phyloP scores from a whole-genome alignment of 2,113 vertebrate genomes.

The Lepus europaeus region DNA sequence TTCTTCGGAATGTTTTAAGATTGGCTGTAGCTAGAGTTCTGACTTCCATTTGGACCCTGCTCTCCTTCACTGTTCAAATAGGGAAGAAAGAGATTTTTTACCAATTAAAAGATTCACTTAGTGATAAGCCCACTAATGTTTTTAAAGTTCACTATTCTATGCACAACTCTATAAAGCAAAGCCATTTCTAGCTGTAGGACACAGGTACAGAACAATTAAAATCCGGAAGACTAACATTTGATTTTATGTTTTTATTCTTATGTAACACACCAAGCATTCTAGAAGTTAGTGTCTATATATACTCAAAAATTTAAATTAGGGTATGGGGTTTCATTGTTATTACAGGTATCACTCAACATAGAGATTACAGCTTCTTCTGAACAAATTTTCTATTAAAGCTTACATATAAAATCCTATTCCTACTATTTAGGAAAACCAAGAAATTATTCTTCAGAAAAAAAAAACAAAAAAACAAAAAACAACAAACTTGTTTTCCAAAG shows the following conservation, averaged over 20 bases:
- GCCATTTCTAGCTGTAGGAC: slow-evolving; percentile 57
- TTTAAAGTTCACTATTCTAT: slow-evolving; percentile 63
- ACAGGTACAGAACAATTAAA: slow-evolving; percentile 77
- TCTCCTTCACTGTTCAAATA: slow-evolving; percentile 94
- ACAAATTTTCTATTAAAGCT: slow-evolving; percentile 76
- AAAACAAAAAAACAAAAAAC: slow-evolving; percentile 23
- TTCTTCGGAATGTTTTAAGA: slow-evolving; percentile 93
- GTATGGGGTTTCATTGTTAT: slow-evolving; percentile 72
- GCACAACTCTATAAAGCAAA: slow-evolving; percentile 51
- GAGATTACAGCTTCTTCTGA: slow-evolving; percentile 71
- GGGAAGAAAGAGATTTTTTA: slow-evolving; percentile 77
- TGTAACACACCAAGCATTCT: slow-evolving; percentile 69
- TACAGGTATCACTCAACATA: slow-evolving; percentile 84
- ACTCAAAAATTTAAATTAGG: slow-evolving; percentile 74
- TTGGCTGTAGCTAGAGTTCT: slow-evolving; percentile 98
- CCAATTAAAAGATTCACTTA: slow-evolving; percentile 81
- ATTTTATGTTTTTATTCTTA: slow-evolving; percentile 80
- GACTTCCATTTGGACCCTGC: slow-evolving; percentile 99
- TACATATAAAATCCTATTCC: slow-evolving; percentile 70
- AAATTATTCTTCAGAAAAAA: slow-evolving; percentile 52
- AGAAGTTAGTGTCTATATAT: slow-evolving; percentile 68
- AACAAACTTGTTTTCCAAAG: slow-evolving; percentile 41
- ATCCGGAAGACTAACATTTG: slow-evolving; percentile 76
- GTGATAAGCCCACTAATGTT: slow-evolving; percentile 62
- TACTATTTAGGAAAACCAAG: slow-evolving; percentile 69